phyloP scores from a whole-genome alignment of 2,113 vertebrate species.

The Prunella himalayana region DNA sequence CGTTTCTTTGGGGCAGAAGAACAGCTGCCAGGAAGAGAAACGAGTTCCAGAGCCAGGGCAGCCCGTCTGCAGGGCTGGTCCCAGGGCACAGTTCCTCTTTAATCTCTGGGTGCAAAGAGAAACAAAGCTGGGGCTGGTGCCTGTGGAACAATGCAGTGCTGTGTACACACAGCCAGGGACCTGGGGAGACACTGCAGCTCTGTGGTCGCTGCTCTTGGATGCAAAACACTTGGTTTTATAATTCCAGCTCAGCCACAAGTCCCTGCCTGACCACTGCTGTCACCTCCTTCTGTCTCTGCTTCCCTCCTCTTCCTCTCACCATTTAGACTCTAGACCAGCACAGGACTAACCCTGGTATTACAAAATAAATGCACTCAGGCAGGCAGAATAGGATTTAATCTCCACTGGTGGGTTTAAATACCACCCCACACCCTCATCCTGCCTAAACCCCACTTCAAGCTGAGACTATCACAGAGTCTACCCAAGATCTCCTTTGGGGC shows the following conservation, averaged over 20 bases:
- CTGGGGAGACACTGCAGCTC: not conserved
- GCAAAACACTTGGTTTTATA: not conserved
- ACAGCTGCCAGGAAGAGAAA: not conserved
- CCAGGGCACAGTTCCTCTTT: not conserved
- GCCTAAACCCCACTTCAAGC: not conserved
- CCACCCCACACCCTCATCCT: not conserved
- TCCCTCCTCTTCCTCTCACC: not conserved
- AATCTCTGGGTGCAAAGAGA: not conserved
- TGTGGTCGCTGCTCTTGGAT: not conserved
- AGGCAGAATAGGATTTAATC: not conserved
- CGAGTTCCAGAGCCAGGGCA: not conserved
- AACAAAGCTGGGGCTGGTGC: not conserved
- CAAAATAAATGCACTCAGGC: not conserved
- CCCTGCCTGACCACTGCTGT: not conserved
- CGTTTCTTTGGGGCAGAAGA: not conserved
- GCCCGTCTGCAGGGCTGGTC: fast-evolving
- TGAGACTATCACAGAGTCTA: not conserved
- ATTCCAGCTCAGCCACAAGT: not conserved
- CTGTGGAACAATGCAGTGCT: not conserved
- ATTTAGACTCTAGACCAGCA: not conserved
- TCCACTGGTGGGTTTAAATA: not conserved
- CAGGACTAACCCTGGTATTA: not conserved
- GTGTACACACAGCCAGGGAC: not conserved
- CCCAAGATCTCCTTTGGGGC: not conserved
- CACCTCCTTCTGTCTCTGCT: not conserved